Percentiles rank a stretch among this genome's conserved stretches.
phyloP scores from a whole-genome alignment of 23 tunicate species.

The Styela plicata region DNA sequence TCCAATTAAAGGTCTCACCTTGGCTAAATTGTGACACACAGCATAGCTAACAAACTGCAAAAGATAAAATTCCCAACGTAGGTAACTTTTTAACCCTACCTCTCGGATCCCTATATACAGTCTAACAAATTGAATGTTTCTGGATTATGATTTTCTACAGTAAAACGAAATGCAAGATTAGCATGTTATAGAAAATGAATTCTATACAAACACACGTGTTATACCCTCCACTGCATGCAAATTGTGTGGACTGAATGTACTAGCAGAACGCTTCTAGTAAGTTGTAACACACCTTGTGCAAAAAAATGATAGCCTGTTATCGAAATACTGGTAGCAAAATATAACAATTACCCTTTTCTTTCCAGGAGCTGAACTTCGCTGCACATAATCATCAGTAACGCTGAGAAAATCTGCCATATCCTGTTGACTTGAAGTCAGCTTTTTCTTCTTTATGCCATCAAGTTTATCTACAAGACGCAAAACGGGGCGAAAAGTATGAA shows the following conservation, averaged over 20 bases:
- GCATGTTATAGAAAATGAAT: no score
- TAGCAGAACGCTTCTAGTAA: no score
- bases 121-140: no score
- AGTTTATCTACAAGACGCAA: constrained; percentile 59
- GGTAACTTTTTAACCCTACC: no score
- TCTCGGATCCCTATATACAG: no score
- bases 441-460: constrained; percentile 82
- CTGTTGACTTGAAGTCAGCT: constrained; percentile 25
- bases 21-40: not conserved
- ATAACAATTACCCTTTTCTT: constrained; percentile 58
- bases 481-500: not conserved
- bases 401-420: constrained; percentile 87
- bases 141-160: no score
- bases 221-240: not conserved
- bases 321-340: not conserved
- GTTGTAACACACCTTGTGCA: no score
- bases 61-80: no score
- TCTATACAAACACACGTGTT: not conserved
- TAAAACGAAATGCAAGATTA: no score
- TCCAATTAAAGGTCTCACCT: not conserved
- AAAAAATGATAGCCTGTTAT: not conserved
- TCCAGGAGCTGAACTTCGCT: constrained; percentile 75
- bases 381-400: constrained; percentile 76
- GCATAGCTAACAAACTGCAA: no score
- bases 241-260: no score